Base-by-base conservation (phyloP, 1,140 invertebrate species). In the Spodoptera frugiperda region DNA sequence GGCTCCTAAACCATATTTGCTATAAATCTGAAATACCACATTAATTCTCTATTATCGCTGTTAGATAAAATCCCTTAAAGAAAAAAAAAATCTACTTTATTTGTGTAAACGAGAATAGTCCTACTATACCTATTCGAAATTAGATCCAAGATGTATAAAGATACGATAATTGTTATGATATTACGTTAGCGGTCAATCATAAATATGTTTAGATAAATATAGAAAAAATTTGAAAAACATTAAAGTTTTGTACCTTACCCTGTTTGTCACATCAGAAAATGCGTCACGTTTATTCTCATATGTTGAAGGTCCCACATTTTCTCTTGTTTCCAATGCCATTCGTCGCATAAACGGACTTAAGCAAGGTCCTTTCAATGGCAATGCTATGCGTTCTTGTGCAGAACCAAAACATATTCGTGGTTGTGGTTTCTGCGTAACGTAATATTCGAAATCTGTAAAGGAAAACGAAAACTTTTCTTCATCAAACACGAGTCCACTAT, bases 371-470 rank as follows among this genome's bases (percentile, higher is more conserved):
- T 82, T 84, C 9, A 65, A 80, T 1, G 94, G 94, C 51, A 94
- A 65, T 0, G 90, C 87, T 54, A 92, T 91, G 4, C 93, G 84
- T 8, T 81, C 78, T 25, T 92, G 73, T 0, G 84, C 85, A 0
- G 92, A 92, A 0, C 93, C 93, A 53, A 94, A 94, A 78, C 93
- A 94, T 77, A 94, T 83, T 0, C 85, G 83, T 2, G 91, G 91
- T 11, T 83, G 81, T 2, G 70, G 71, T 53, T 93, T 88, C 71
- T 93, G 88, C 8, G 85, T 91, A 14, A 93, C 90, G 1, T 91
- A 89, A 71, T 93, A 93, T 79, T 93, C 90, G 68, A 93, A 93
- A 85, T 91, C 92, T 93, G 67, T n/a, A 14, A 57, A 73, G n/a
- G 74, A 74, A 57, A 77, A 25, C 12, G 1, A 39, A 39, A 33